Evolutionary conservation across 2,888 invertebrate genomes (phyloP).

Genomic region (Apodemia zela): DNA sequence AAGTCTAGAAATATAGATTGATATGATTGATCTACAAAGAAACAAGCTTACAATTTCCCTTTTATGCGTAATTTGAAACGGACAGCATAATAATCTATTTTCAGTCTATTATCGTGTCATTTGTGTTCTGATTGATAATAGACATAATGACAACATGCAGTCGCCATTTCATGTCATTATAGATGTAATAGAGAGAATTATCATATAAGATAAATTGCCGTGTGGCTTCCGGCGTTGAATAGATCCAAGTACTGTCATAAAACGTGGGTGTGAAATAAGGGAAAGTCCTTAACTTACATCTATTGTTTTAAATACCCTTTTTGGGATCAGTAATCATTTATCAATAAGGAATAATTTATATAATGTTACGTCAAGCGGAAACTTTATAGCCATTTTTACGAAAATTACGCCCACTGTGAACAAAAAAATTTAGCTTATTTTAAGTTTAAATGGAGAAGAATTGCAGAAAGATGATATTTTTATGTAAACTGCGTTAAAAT

Average conservation of each 20-base stretch:
- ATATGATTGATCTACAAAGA: conserved; percentile 1
- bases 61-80: conserved; percentile 15
- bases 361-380: no score
- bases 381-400: no score
- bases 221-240: conserved; percentile 4
- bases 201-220: conserved; percentile 15
- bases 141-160: conserved; percentile 15
- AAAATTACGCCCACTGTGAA: no score
- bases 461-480: no score
- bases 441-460: no score
- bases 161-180: conserved; percentile 13
- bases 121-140: conserved; percentile 12
- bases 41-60: conserved; percentile 4
- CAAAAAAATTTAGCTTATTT: no score
- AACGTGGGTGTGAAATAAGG: not conserved
- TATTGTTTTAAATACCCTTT: no score
- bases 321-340: no score
- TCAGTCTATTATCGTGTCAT: conserved; percentile 16
- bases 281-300: not conserved
- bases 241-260: not conserved
- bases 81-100: conserved; percentile 15
- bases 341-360: no score
- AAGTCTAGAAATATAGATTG: not conserved
- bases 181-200: conserved; percentile 14
- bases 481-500: no score